Evolutionary conservation across 2,797 vertebrate species (phyloP).

Genomic region (Lates japonicus): DNA sequence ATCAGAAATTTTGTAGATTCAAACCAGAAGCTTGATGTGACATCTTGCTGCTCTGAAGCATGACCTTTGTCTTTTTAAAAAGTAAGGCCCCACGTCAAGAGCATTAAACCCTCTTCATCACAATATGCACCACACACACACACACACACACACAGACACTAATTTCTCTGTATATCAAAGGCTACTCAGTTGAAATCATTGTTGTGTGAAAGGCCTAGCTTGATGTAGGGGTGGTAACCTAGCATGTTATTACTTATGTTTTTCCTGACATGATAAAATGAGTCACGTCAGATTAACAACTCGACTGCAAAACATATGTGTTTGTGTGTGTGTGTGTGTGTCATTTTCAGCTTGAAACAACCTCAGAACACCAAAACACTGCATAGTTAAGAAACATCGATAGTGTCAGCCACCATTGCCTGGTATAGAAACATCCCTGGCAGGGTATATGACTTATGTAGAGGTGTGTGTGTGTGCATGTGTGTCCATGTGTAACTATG

Average conservation of each 20-base stretch:
- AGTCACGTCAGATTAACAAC: conserved; percentile 23
- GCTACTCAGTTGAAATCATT: conserved; percentile 11
- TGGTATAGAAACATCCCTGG: not conserved
- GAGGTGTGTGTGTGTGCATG: not conserved
- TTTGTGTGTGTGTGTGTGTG: conserved; percentile 3
- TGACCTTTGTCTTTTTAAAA: conserved; percentile 32
- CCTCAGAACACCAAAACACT: conserved; percentile 2
- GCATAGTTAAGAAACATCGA: conserved; percentile 21
- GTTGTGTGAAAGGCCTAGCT: conserved; percentile 10
- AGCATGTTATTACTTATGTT: conserved; percentile 18
- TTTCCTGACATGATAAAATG: conserved; percentile 25
- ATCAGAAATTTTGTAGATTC: not conserved
- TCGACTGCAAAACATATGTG: not conserved
- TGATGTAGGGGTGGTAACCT: not conserved
- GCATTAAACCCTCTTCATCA: conserved; percentile 30
- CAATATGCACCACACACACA: not conserved
- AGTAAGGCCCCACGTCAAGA: conserved; percentile 15
- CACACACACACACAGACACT: not conserved
- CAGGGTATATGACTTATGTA: not conserved
- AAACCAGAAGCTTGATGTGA: conserved; percentile 21
- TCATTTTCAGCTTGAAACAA: conserved; percentile 6
- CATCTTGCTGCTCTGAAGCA: conserved; percentile 3
- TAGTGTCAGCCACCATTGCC: conserved; percentile 14
- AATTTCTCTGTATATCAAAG: conserved; percentile 22
- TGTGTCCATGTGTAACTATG: not conserved